Percentiles rank a stretch among this genome's conserved stretches.
These are phyloP conservation scores for Corbicula japonica DNA, from an alignment of 2,888 invertebrate genomes.

Conservation along the genomic window DNA sequence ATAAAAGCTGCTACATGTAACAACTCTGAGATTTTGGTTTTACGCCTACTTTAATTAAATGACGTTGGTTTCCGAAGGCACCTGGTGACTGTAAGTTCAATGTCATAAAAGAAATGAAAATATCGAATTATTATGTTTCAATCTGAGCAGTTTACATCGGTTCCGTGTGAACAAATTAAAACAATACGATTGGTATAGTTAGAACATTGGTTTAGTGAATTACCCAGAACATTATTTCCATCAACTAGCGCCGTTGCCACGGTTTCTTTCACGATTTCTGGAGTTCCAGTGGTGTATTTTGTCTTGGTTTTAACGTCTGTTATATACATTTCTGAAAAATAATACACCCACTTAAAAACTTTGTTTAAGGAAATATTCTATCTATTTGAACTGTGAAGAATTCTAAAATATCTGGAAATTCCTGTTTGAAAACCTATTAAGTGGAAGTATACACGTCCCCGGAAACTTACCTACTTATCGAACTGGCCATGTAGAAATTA, in stretches of 20 bases:
- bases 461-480: background rate
- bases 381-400: background rate
- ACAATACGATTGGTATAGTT: background rate
- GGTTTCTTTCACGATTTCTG: conserved; percentile 91
- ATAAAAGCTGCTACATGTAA: no score
- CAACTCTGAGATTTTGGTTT: no score
- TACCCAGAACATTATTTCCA: conserved; percentile 93
- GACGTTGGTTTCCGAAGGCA: no score
- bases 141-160: no score
- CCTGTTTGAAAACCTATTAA: background rate
- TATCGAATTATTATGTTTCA: no score
- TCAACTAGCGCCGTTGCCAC: conserved; percentile 90
- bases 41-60: no score
- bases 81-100: background rate
- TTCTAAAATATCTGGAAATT: background rate
- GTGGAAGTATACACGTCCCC: background rate
- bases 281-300: conserved; percentile 88
- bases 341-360: background rate
- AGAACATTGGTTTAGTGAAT: background rate
- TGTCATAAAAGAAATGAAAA: background rate
- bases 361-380: background rate
- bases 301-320: conserved; percentile 91
- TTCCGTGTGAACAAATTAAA: no score
- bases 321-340: conserved; percentile 92
- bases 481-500: no score